A percentile compares a stretch with the other conserved stretches of the same genome.
Conservation (phyloP, 2,797 vertebrate genomes). For the Corythornis leucogaster region DNA sequence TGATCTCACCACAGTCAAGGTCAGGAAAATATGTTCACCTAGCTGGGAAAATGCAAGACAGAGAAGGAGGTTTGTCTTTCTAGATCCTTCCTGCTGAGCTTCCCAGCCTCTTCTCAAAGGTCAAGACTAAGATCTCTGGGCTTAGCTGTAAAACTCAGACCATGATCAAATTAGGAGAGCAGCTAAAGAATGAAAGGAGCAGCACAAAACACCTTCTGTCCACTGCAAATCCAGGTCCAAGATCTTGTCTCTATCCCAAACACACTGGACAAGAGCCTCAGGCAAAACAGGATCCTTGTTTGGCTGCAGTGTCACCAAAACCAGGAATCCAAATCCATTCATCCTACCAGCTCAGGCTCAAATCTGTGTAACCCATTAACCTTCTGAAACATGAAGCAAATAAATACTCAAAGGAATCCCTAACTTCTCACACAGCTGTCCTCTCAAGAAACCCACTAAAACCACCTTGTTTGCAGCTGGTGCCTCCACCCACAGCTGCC, state of each 20-base stretch:
- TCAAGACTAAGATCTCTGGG: background rate
- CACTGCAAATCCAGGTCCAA: background rate
- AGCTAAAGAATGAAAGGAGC: background rate
- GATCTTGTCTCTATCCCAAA: background rate
- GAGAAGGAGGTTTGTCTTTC: background rate
- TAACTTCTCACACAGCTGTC: background rate
- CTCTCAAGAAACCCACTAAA: background rate
- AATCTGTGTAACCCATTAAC: background rate
- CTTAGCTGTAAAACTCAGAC: background rate
- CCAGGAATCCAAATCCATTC: background rate
- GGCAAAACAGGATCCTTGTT: background rate
- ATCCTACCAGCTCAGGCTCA: background rate
- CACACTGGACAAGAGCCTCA: background rate
- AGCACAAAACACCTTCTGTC: background rate
- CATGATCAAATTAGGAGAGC: background rate
- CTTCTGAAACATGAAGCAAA: background rate
- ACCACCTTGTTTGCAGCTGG: background rate
- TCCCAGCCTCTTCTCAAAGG: background rate
- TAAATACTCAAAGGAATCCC: background rate
- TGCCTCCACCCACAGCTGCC: background rate
- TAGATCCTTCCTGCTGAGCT: background rate
- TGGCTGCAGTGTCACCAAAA: background rate
- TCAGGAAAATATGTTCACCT: background rate
- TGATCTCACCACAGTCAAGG: background rate
- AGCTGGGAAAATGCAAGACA: background rate